Evolutionary conservation across 2,113 vertebrate genomes (phyloP), one percentile per base, ranked within the genome.

Genomic region (Spermophilus dauricus): DNA sequence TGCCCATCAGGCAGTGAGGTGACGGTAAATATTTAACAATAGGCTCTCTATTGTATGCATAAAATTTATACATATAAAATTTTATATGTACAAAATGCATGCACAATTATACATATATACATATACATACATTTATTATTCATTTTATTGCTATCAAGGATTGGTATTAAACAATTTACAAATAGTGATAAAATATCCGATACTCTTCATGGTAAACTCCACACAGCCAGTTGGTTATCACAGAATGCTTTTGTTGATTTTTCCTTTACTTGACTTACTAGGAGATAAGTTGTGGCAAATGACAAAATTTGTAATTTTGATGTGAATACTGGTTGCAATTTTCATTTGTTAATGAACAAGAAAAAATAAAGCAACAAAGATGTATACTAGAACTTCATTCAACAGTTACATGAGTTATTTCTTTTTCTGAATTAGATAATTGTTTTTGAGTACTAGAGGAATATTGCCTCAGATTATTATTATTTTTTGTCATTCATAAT

Each of bases 391-490:
- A 48, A 82, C 51, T 70, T 85, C 45, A 53, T 86, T 77, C 34
- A 72, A 22, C 22, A 65, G 2, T 51, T 16, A 77, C 20, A 28
- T 6, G 48, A 69, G 8, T 11, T 85, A 37, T 24, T 95, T 90
- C 48, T 87, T 69, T 45, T 69, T 14, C 30, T 84, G 6, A 78
- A 78, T 73, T 34, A 75, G 39, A 42, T 63, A 14, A 56, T 48
- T 61, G 45, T 24, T 97, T 96, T 80, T 75, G 63, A 87, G 87
- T 63, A 86, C 56, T 91, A 37, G n/a, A 88, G 91, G 73, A 88
- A 51, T 26, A 81, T 48, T 32, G 34, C 30, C 42, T 95, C 61
- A 81, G 14, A 34, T 45, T 83, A 65, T 65, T 65, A 69, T 73
- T 39, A n/a, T 51, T 39, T 51, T n/a, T 34, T 67, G 65, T 58